A percentile compares a stretch with the other conserved stretches of the same genome.
phyloP scores from a whole-genome alignment of 2,113 vertebrate species.

The Prionailurus bengalensis region DNA sequence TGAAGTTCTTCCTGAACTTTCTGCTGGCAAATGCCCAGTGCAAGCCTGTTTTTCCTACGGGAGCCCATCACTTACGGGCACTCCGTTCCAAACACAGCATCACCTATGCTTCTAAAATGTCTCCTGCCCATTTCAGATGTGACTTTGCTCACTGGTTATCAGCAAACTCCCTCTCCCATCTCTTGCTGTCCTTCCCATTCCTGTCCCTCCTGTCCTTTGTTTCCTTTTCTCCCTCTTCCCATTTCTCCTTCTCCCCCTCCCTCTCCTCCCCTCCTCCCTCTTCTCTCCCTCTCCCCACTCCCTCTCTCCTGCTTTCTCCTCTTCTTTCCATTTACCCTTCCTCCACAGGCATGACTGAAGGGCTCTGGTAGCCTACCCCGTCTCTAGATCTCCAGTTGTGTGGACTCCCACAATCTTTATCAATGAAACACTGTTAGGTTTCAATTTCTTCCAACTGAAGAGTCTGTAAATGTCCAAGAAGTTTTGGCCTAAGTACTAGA shows the following conservation, averaged over 20 bases:
- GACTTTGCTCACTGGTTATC: neutral
- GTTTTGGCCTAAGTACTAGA: neutral
- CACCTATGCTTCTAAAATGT: neutral
- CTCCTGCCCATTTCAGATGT: neutral
- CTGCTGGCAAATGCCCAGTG: rapidly evolving
- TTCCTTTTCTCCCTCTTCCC: rapidly evolving
- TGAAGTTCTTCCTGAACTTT: neutral
- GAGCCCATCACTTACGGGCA: rapidly evolving
- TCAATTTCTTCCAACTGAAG: neutral
- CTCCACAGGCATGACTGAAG: neutral
- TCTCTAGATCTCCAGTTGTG: neutral
- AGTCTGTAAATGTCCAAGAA: neutral
- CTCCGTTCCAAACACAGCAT: neutral
- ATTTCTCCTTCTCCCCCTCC: neutral
- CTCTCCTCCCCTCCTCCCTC: rapidly evolving
- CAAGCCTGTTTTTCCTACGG: neutral
- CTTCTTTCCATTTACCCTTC: neutral
- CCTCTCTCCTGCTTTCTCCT: neutral
- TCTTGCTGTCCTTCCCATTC: rapidly evolving
- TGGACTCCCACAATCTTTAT: neutral
- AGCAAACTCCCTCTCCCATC: no score
- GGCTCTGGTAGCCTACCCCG: neutral
- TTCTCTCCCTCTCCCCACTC: rapidly evolving
- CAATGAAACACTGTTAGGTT: neutral
- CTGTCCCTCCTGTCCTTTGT: neutral